Conservation (phyloP, 2,797 vertebrate genomes). For the Babyrousa celebensis region DNA sequence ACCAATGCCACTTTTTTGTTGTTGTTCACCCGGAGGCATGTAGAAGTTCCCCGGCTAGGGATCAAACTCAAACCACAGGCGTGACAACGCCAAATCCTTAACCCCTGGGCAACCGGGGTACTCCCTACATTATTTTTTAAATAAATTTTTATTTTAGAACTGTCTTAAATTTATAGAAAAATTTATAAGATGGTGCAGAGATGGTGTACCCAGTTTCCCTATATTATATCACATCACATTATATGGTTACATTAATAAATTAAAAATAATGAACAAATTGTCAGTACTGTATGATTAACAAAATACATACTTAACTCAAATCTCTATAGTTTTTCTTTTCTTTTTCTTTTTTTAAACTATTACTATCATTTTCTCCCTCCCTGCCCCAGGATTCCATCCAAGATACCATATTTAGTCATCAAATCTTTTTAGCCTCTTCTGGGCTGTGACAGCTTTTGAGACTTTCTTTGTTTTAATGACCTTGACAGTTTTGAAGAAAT, state of each 20-base stretch:
- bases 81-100: too few species aligned
- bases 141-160: not conserved
- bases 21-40: too few species aligned
- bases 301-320: not conserved
- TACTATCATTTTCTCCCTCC: not conserved
- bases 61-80: too few species aligned
- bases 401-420: not conserved
- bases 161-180: constrained; percentile 14
- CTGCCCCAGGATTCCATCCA: not conserved
- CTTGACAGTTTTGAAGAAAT: not conserved
- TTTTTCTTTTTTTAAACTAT: not conserved
- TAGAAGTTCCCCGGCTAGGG: too few species aligned
- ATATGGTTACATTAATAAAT: not conserved
- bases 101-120: too few species aligned
- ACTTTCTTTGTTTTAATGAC: not conserved
- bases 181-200: not conserved
- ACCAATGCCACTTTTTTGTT: not conserved
- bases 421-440: not conserved
- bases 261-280: not conserved
- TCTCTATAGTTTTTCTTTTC: not conserved
- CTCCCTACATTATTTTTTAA: not conserved
- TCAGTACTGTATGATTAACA: not conserved
- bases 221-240: not conserved
- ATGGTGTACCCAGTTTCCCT: not conserved
- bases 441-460: not conserved